phyloP scores from a whole-genome alignment of 2,113 vertebrate genomes.

The Ornithorhynchus anatinus region DNA sequence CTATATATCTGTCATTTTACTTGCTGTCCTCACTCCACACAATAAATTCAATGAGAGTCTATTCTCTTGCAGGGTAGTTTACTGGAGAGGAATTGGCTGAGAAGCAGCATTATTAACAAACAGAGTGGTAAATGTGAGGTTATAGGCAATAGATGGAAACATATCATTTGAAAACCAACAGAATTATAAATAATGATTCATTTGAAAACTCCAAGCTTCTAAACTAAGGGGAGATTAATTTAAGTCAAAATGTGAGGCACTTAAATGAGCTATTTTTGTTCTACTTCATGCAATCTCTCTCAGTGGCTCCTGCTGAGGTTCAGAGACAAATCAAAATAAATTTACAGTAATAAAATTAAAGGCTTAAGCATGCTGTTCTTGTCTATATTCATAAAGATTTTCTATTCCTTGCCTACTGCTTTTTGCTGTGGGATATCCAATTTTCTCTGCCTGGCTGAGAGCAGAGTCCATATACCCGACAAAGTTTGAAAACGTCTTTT shows the following conservation, averaged over 20 bases:
- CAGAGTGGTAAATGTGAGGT: constrained; percentile 10
- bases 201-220: constrained; percentile 8
- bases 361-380: constrained; percentile 37
- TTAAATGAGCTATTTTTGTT: constrained; percentile 55
- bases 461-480: constrained; percentile 14
- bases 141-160: constrained; percentile 9
- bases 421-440: constrained; percentile 13
- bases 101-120: no score
- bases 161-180: neutral
- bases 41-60: no score
- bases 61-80: no score
- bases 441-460: neutral
- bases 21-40: no score
- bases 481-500: neutral
- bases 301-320: constrained; percentile 38
- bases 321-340: constrained; percentile 67
- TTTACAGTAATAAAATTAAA: constrained; percentile 68
- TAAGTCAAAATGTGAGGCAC: constrained; percentile 21
- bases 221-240: constrained; percentile 39
- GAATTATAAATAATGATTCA: constrained; percentile 19
- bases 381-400: neutral
- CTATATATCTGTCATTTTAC: no score
- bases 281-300: constrained; percentile 10
- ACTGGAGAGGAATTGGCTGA: no score
- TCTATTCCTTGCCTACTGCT: neutral